phyloP scores from a whole-genome alignment of 2,797 vertebrate species.

The Pteronotus mesoamericanus region DNA sequence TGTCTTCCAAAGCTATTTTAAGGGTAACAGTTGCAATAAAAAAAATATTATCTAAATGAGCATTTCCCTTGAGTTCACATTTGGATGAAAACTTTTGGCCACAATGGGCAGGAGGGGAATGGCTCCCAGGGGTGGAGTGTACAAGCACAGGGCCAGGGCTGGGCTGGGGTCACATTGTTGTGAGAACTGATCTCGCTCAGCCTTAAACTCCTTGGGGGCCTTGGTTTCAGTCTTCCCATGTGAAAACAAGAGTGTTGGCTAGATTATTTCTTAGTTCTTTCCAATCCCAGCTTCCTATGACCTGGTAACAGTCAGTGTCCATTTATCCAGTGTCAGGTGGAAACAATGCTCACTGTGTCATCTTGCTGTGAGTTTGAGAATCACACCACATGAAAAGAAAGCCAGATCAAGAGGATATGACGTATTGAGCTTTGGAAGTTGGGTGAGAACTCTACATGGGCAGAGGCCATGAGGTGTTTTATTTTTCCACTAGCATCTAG shows the following conservation, averaged over 20 bases:
- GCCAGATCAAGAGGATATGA: not conserved
- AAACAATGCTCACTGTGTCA: not conserved
- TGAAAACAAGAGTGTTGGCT: not conserved
- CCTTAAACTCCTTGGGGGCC: not conserved
- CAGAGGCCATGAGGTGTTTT: not conserved
- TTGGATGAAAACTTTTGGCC: not conserved
- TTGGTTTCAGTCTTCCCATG: not conserved
- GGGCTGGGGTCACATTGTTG: not conserved
- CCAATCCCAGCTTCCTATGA: too few species aligned
- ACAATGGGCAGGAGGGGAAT: not conserved
- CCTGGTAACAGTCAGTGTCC: not conserved
- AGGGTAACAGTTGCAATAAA: not conserved
- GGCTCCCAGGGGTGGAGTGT: not conserved
- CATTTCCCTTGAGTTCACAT: conserved; percentile 16
- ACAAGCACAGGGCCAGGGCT: accelerated
- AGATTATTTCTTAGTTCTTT: not conserved
- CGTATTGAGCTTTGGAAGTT: not conserved
- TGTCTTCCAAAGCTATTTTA: conserved; percentile 38
- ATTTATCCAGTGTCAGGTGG: accelerated
- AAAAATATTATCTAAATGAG: conserved; percentile 9
- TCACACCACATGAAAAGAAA: not conserved
- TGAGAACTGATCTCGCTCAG: not conserved
- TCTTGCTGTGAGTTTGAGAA: not conserved
- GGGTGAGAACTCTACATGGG: not conserved
- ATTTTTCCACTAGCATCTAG: not conserved